A percentile compares a stretch with the other conserved stretches of the same genome.
Conservation (phyloP, 2,888 invertebrate genomes). For the Platynereis dumerilii region DNA sequence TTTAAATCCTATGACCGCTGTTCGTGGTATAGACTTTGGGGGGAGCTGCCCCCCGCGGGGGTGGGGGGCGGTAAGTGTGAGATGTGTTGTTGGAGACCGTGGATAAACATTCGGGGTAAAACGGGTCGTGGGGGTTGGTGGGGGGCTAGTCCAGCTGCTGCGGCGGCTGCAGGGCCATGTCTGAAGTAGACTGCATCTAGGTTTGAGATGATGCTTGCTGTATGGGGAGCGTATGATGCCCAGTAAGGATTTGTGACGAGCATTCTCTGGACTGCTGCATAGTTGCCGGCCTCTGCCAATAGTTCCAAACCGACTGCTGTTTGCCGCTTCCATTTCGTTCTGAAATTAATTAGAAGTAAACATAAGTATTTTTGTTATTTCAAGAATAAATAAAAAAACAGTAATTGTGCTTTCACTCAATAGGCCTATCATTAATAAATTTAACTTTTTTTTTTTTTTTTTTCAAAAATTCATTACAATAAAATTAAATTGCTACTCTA, state of each 20-base stretch:
- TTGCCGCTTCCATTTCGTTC: constrained; percentile 99
- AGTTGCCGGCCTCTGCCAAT: constrained; percentile 95
- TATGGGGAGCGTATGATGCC: constrained; percentile 59
- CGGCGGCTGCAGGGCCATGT: constrained; percentile 36
- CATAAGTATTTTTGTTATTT: no score
- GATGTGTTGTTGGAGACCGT: constrained; percentile 37
- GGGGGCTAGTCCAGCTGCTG: constrained; percentile 25
- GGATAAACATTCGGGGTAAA: constrained; percentile 56
- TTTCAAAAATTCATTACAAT: no score
- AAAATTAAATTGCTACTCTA: no score
- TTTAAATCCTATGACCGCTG: no score
- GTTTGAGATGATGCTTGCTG: constrained; percentile 39
- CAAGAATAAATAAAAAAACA: no score
- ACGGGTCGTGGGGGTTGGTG: constrained; percentile 44
- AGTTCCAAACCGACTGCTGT: constrained; percentile 97
- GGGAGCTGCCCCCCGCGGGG: no score
- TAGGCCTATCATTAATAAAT: no score
- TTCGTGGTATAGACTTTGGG: no score
- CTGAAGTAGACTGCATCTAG: constrained; percentile 49
- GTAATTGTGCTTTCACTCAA: no score
- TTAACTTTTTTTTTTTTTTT: no score
- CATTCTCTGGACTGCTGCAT: constrained; percentile 96
- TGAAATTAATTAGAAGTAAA: no score
- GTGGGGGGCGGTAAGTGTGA: constrained; percentile 31
- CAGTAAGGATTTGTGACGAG: constrained; percentile 64